Base-by-base conservation (phyloP, 2,113 vertebrate genomes). In the Canis aureus region DNA sequence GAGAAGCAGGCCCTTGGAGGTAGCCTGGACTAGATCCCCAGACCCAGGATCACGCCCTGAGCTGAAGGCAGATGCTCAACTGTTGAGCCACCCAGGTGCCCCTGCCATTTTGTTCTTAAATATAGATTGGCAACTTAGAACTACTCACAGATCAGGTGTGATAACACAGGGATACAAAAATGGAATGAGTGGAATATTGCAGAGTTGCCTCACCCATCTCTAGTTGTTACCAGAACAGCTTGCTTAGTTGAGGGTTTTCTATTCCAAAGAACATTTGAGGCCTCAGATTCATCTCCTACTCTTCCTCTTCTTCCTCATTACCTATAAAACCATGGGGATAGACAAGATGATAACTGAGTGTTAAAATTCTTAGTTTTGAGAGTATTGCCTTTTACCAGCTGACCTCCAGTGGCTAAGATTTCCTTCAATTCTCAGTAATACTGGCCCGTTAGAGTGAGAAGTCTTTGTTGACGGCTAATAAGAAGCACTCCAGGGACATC, bases 361-460 rank as follows among this genome's bases (percentile, higher is more conserved):
- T 91, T 57, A 51, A 76, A 97, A 91, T 94, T 86, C 23, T 49
- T 25, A 80, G 15, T 67, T 96, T 64, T 82, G 73, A 55, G 71
- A 85, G 20, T 55, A 55, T 71, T 82, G 19, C 15, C 35, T 84
- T 92, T 64, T 76, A 67, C 35, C 27, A 64, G 1, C 19, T 71
- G 53, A 89, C n/a, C 23, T 60, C 22, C 59, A 49, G 15, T 11
- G 55, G n/a, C 43, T 94, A 71, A 60, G 81, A 11, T 82, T 85
- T 86, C 43, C 59, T 86, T 59, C 10, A 15, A 59, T 78, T 62
- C 10, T 86, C 55, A 23, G 35, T 90, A 29, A 49, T 49, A 49
- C 32, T 79, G 19, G 51, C 7, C 15, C 12, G 7, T 2, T 43
- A 16, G 57, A 51, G n/a, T 55, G 59, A 87, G 85, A 79, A 83